Conservation (phyloP, 2,888 invertebrate genomes). For the Lithophane socia region DNA sequence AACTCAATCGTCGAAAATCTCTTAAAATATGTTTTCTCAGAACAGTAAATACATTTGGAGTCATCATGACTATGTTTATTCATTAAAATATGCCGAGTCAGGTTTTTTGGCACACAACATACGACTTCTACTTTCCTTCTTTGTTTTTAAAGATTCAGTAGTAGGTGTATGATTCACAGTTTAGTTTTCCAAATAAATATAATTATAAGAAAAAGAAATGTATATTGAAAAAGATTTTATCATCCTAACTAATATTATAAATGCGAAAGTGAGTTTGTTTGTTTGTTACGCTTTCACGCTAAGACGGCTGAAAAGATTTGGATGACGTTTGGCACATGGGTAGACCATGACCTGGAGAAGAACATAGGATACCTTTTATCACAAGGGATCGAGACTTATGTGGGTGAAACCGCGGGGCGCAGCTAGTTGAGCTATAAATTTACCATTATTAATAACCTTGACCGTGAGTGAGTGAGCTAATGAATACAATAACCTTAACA, state of each 20-base stretch:
- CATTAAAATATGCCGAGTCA: slow-evolving; percentile 43
- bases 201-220: neutral
- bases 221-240: slow-evolving; percentile 12
- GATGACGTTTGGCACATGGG: too few species aligned
- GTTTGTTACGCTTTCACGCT: too few species aligned
- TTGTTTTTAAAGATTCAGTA: slow-evolving; percentile 42
- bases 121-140: slow-evolving; percentile 38
- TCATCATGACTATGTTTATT: slow-evolving; percentile 49
- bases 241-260: neutral
- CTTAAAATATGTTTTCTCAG: neutral
- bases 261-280: too few species aligned
- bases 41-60: slow-evolving; percentile 17
- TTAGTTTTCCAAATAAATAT: neutral
- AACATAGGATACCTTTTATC: too few species aligned
- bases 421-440: slow-evolving; percentile 12
- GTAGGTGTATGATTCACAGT: neutral
- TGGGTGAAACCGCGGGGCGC: too few species aligned
- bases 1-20: slow-evolving; percentile 10
- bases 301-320: too few species aligned
- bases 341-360: too few species aligned
- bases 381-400: too few species aligned
- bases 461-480: slow-evolving; percentile 12
- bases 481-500: slow-evolving; percentile 20
- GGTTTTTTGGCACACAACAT: slow-evolving; percentile 55
- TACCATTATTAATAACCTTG: slow-evolving; percentile 37